Evolutionary conservation across 2,888 invertebrate genomes (phyloP).

Genomic region (Unio pictorum): DNA sequence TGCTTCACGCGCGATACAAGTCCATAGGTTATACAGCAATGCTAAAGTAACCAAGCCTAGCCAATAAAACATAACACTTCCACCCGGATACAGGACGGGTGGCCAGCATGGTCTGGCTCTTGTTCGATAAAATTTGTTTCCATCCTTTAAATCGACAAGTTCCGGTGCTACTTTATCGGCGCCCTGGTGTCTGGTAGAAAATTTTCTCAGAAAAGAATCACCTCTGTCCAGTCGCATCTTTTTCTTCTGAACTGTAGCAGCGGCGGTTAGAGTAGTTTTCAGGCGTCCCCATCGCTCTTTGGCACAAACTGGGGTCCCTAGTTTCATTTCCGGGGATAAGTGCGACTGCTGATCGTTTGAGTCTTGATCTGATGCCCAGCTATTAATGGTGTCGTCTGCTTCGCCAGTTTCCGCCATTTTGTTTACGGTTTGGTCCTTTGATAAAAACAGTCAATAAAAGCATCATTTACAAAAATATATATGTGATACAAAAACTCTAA

Average conservation of each 20-base stretch:
- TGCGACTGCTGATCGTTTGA: no score
- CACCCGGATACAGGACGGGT: constrained; percentile 89
- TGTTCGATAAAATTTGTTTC: constrained; percentile 3
- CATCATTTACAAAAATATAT: no score
- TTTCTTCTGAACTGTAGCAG: constrained; percentile 50
- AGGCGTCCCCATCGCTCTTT: constrained; percentile 28
- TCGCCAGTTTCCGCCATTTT: no score
- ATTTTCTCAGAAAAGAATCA: constrained; percentile 85
- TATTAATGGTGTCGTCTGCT: no score
- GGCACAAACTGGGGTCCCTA: constrained; percentile 4
- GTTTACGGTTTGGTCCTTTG: no score
- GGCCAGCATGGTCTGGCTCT: constrained; percentile 11
- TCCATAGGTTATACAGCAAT: constrained; percentile 96
- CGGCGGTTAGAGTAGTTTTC: constrained; percentile 28
- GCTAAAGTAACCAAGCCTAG: constrained; percentile 89
- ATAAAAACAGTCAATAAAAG: no score
- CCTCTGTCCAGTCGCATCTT: constrained; percentile 57
- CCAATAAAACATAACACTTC: constrained; percentile 97
- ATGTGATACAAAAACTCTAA: no score
- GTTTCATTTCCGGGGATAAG: no score
- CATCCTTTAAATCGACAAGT: constrained; percentile 14
- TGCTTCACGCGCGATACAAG: constrained; percentile 93
- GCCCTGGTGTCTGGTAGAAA: constrained; percentile 86
- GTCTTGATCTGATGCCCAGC: no score
- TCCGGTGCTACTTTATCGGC: constrained; percentile 29